These are phyloP conservation scores for Dinothrombium tinctorium DNA, from an alignment of 1,140 invertebrate genomes.

Conservation along the genomic window DNA sequence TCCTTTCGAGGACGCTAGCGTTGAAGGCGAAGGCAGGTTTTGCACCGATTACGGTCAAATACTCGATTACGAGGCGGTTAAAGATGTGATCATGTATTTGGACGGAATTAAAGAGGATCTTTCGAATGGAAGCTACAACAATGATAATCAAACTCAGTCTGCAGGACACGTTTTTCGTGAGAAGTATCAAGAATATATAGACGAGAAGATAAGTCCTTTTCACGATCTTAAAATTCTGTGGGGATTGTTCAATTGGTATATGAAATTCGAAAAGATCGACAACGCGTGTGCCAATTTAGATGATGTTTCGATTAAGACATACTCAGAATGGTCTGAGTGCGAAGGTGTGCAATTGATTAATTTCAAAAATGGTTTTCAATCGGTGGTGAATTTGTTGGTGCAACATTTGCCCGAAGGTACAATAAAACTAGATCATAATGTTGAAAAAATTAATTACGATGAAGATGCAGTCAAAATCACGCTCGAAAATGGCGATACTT, in stretches of 20 bases:
- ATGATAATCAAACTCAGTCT: not conserved
- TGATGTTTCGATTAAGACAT: constrained; percentile 23
- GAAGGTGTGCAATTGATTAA: constrained; percentile 31
- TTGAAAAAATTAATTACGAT: constrained; percentile 16
- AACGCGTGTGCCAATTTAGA: constrained; percentile 33
- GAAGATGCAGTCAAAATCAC: not conserved
- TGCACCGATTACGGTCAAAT: constrained; percentile 10
- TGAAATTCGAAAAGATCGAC: constrained; percentile 35
- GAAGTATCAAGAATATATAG: not conserved
- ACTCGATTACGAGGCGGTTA: constrained; percentile 3
- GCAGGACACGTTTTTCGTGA: not conserved
- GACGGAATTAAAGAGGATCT: constrained; percentile 8
- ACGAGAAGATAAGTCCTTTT: not conserved
- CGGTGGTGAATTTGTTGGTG: constrained; percentile 25
- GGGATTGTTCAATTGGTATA: constrained; percentile 35
- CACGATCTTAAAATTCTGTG: constrained; percentile 17
- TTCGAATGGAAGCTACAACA: constrained; percentile 1
- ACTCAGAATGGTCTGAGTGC: constrained; percentile 27
- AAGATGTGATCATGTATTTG: constrained; percentile 11
- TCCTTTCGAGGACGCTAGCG: constrained; percentile 6
- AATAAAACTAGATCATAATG: constrained; percentile 24
- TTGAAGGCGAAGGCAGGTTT: constrained; percentile 15
- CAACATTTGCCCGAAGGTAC: constrained; percentile 15
- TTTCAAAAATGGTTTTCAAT: constrained; percentile 30
- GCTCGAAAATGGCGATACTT: not conserved